Percentiles rank a stretch among this genome's conserved stretches.
Conservation (phyloP, 2,888 invertebrate genomes). For the Saturnia japonica region DNA sequence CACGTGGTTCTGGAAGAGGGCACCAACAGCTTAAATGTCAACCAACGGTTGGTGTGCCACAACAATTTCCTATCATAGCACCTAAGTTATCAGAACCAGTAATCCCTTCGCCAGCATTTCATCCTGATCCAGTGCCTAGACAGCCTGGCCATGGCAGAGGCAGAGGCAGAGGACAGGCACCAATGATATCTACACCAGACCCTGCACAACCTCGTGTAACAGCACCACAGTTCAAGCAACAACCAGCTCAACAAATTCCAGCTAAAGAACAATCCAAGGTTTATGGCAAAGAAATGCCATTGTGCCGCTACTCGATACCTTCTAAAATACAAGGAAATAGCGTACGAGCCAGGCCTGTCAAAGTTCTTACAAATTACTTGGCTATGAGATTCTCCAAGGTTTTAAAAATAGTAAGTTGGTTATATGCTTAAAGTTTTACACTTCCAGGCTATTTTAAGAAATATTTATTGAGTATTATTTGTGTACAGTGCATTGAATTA, state of each 20-base stretch:
- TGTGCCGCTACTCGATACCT: constrained; percentile 54
- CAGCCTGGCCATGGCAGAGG: background rate
- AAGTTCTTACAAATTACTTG: constrained; percentile 85
- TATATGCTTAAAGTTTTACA: constrained; percentile 2
- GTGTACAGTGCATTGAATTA: background rate
- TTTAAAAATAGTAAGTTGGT: constrained; percentile 61
- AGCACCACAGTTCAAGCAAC: constrained; percentile 17
- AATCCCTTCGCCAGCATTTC: background rate
- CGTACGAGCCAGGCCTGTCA: constrained; percentile 43
- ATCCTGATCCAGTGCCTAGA: background rate
- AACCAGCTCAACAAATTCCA: background rate
- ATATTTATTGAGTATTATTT: too few species aligned
- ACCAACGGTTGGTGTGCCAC: background rate
- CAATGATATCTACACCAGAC: constrained; percentile 13
- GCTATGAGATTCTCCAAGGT: constrained; percentile 75
- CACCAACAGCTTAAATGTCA: background rate
- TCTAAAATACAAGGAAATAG: constrained; percentile 61
- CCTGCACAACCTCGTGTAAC: constrained; percentile 1
- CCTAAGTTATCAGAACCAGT: background rate
- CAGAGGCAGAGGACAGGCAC: constrained; percentile 5
- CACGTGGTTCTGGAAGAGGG: background rate
- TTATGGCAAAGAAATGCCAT: constrained; percentile 17
- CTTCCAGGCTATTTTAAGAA: too few species aligned
- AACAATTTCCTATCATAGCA: background rate
- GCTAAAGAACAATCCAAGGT: constrained; percentile 8